These are phyloP conservation scores for Sitobion miscanthi DNA, from an alignment of 1,140 invertebrate genomes.

Conservation along the genomic window DNA sequence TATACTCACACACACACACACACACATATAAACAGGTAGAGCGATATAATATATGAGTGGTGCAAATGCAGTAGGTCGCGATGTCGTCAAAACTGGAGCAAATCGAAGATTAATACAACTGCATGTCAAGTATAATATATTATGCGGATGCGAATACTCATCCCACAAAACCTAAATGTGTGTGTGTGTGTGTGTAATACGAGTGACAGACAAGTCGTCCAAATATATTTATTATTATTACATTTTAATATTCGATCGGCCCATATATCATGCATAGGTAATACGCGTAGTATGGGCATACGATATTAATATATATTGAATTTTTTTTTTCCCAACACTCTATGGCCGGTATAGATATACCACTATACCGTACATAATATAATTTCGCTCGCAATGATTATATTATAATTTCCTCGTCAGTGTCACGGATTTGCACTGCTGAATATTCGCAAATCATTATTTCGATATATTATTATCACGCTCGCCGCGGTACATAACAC, in stretches of 20 bases:
- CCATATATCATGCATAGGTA: neutral
- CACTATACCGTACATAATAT: neutral
- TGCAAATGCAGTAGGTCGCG: neutral
- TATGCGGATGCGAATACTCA: neutral
- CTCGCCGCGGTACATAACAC: neutral
- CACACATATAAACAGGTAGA: neutral
- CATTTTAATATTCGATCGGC: neutral
- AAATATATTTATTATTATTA: neutral
- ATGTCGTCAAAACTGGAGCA: constrained; percentile 17
- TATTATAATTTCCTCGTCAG: neutral
- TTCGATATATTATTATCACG: constrained; percentile 7
- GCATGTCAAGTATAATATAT: neutral
- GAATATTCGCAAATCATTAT: constrained; percentile 3
- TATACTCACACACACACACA: neutral
- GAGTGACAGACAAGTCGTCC: neutral
- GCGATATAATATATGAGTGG: neutral
- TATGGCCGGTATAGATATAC: neutral
- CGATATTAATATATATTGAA: neutral
- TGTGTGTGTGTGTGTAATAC: neutral
- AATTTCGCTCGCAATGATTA: neutral
- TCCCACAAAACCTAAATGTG: neutral
- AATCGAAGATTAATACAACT: constrained; percentile 32
- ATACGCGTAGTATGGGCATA: neutral
- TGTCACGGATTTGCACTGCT: constrained; percentile 13
- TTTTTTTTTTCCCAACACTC: neutral